Base-by-base conservation (phyloP, 2,888 invertebrate genomes). In the Nesidiocoris tenuis region DNA sequence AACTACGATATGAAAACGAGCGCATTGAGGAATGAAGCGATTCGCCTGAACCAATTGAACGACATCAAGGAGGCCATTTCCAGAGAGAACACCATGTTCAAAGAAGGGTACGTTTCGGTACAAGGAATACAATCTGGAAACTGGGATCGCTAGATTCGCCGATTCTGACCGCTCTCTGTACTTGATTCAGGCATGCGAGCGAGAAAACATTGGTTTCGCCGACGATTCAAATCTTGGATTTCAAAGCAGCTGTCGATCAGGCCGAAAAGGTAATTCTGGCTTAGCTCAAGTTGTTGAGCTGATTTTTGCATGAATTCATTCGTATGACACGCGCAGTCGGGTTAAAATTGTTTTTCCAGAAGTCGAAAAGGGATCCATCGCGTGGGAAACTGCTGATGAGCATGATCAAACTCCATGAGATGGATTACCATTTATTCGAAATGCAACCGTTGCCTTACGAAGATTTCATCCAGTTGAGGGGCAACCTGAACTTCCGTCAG, bases 401-500 rank as follows among this genome's bases (percentile, higher is more conserved):
- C 59, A 91, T 92, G 88, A 89, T 92, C 70, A 88, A 88, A 80
- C 84, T 93, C 59, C 91, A 92, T 82, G 84, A 83, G 1, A 86
- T 89, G 65, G 85, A 84, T 61, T 90, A 88, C 82, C 88, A 89
- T 19, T 83, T 92, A n/a, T 87, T 91, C 78, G 91, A 92, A 78
- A 84, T 89, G 80, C 87, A 88, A 3, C 89, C 92, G 0, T 86
- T 91, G 75, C 87, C 88, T 56, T 93, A 93, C 83, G 91, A 92
- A 77, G 86, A 87, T 54, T 93, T 88, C 80, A 92, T 93, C 82
- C 86, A 87, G 81, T 87, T 85, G 78, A 92, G 89, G 83, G 92
- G 92, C 2, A 87, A 87, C 80, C 84, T 87, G 0, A 90, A 91
- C 82, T 86, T 88, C 0, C 84, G 86, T 77, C 92, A 92, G 86